Conservation (phyloP, 2,888 invertebrate species). For the Phengaris alcon region DNA sequence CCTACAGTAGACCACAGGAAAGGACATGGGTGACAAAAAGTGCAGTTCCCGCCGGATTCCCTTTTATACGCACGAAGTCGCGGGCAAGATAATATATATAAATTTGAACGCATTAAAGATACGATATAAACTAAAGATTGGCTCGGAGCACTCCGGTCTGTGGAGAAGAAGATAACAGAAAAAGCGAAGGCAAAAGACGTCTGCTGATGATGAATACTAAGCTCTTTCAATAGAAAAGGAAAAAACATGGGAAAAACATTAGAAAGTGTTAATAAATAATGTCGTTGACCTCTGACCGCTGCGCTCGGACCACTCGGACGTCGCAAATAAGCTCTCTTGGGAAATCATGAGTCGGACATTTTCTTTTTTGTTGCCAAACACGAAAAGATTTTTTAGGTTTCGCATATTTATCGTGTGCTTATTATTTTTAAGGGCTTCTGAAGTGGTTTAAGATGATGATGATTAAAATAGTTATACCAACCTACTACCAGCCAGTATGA, state of each 20-base stretch:
- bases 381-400: background rate
- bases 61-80: no score
- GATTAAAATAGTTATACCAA: background rate
- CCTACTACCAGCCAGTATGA: background rate
- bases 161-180: no score
- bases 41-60: no score
- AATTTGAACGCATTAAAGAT: no score
- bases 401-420: background rate
- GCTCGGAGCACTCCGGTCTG: no score
- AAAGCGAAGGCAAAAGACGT: no score
- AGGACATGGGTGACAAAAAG: no score
- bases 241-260: constrained; percentile 6
- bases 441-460: background rate
- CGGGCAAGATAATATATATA: no score
- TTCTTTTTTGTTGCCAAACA: constrained; percentile 5
- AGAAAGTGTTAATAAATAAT: constrained; percentile 14
- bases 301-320: background rate
- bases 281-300: background rate
- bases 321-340: background rate
- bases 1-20: no score
- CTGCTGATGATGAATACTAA: background rate
- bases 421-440: background rate
- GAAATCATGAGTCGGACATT: constrained; percentile 3
- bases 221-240: background rate
- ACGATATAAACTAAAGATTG: no score